A percentile compares a stretch with the other conserved stretches of the same genome.
phyloP scores from a whole-genome alignment of 2,113 vertebrate species.

The Alectura lathami region DNA sequence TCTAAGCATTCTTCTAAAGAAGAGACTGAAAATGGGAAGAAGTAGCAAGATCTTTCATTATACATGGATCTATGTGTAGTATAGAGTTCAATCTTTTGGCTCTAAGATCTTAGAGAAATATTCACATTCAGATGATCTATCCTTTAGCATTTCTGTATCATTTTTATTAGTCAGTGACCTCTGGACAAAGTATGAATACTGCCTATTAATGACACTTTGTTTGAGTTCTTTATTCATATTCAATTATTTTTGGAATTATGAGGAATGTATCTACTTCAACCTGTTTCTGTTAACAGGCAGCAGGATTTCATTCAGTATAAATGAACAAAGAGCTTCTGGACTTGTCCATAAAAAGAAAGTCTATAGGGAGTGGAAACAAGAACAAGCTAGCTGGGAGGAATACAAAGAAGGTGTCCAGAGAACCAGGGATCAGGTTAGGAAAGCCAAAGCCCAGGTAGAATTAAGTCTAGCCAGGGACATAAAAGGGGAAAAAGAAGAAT shows the following conservation, averaged over 20 bases:
- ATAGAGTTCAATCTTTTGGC: accelerated
- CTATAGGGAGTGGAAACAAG: too few relatives aligned
- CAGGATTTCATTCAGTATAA: not conserved
- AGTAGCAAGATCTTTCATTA: not conserved
- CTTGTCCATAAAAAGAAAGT: too few relatives aligned
- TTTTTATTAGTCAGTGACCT: not conserved
- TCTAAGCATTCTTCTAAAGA: not conserved
- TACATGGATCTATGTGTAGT: not conserved
- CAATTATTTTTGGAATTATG: not conserved
- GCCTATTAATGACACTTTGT: not conserved
- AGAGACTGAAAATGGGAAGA: not conserved
- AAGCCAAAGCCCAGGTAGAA: too few relatives aligned
- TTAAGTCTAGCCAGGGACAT: too few relatives aligned
- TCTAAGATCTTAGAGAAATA: not conserved
- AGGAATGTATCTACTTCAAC: not conserved
- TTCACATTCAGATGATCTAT: not conserved
- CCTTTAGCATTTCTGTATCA: accelerated
- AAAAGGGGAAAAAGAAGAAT: too few relatives aligned
- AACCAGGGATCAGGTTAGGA: too few relatives aligned
- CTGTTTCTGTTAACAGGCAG: not conserved
- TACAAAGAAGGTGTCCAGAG: too few relatives aligned
- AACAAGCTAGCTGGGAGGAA: too few relatives aligned
- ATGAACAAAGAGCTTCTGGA: too few relatives aligned
- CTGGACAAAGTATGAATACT: not conserved
- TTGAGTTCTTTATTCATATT: not conserved